Evolutionary conservation across 2,113 vertebrate genomes (phyloP).

Genomic region (Microtus ochrogaster): DNA sequence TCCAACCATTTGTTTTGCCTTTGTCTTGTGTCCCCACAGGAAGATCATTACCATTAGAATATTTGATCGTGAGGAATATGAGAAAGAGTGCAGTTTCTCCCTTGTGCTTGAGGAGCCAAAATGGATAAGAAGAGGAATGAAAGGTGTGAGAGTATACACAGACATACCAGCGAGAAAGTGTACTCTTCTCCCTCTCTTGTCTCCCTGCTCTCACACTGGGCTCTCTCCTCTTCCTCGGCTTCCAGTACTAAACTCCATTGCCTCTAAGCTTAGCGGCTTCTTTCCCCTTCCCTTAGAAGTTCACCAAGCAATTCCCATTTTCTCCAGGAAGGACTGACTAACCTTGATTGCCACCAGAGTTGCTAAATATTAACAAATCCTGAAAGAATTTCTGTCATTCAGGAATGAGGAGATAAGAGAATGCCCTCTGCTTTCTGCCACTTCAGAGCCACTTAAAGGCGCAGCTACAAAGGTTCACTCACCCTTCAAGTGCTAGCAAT

Average conservation of each 20-base stretch:
- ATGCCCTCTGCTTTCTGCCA: not conserved
- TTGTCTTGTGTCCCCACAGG: constrained; percentile 97
- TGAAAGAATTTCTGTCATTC: constrained; percentile 4
- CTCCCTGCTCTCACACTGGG: constrained; percentile 90
- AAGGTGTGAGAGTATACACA: constrained; percentile 96
- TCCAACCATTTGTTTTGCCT: constrained; percentile 93
- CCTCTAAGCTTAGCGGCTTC: constrained; percentile 84
- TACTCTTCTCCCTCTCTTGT: constrained; percentile 88
- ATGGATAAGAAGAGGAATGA: constrained; percentile 95
- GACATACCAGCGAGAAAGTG: constrained; percentile 88
- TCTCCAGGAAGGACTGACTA: constrained; percentile 48
- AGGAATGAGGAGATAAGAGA: not conserved
- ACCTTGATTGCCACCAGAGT: constrained; percentile 44
- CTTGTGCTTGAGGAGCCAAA: constrained; percentile 95
- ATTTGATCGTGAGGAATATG: constrained; percentile 96
- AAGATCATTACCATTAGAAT: constrained; percentile 95
- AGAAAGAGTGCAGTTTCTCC: constrained; percentile 96
- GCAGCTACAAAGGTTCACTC: constrained; percentile 9
- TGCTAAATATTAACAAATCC: not conserved
- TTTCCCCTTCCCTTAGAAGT: constrained; percentile 76
- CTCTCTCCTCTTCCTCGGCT: constrained; percentile 86
- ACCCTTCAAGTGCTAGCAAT: not conserved
- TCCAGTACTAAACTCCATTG: constrained; percentile 84
- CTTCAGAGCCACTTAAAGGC: not conserved
- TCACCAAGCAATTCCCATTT: constrained; percentile 25